These are phyloP conservation scores for Hylaeus volcanicus DNA, from an alignment of 1,140 invertebrate species.

Conservation along the genomic window DNA sequence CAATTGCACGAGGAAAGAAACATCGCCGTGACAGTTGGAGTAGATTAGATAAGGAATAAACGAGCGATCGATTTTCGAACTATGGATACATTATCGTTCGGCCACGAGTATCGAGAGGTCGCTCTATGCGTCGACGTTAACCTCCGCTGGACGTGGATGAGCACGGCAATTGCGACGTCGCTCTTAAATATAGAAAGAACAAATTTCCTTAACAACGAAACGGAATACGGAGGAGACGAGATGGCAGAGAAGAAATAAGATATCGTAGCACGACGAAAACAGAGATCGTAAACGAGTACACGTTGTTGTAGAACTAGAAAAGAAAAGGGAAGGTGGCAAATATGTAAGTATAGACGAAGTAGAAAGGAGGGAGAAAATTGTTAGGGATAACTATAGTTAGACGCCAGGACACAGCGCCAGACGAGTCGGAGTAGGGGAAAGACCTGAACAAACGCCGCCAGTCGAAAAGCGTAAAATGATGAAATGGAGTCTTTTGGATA, in stretches of 20 bases:
- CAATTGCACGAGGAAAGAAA: neutral
- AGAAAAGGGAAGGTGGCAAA: neutral
- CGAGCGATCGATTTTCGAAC: neutral
- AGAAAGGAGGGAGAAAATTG: neutral
- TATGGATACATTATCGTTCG: neutral
- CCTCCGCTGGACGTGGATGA: slow-evolving; percentile 14
- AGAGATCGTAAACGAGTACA: neutral
- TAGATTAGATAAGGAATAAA: too few species aligned
- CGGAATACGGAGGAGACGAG: neutral
- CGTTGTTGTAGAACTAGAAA: neutral
- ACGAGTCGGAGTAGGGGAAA: neutral
- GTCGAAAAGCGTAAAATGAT: too few species aligned
- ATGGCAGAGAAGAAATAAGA: neutral
- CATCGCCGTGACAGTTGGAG: too few species aligned
- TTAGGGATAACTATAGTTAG: neutral
- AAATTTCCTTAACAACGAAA: neutral
- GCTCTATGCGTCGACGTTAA: neutral
- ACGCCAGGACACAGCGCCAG: too few species aligned
- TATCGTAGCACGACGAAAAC: neutral
- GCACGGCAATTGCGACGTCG: neutral
- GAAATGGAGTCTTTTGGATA: too few species aligned
- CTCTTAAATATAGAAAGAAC: slow-evolving; percentile 29
- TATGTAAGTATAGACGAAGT: too few species aligned
- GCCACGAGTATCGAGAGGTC: too few species aligned
- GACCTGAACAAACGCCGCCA: neutral